Evolutionary conservation across 1,140 invertebrate species (phyloP).

Genomic region (Maniola jurtina): DNA sequence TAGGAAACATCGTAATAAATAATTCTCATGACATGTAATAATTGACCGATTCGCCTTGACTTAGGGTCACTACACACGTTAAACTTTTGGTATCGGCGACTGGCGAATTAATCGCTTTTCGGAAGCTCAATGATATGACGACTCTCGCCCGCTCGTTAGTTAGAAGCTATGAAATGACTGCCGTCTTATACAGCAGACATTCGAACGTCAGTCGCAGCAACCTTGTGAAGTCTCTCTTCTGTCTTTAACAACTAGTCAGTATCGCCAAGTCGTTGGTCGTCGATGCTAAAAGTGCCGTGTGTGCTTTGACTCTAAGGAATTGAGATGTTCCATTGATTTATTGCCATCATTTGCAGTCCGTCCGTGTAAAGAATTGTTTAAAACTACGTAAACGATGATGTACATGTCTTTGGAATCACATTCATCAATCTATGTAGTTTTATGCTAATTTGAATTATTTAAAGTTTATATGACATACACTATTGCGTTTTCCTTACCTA

Average conservation of each 20-base stretch:
- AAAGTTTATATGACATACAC: neutral
- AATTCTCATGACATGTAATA: constrained; percentile 27
- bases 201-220: too few relatives aligned
- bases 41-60: constrained; percentile 32
- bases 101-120: too few relatives aligned
- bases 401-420: constrained; percentile 1
- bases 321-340: constrained; percentile 27
- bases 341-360: constrained; percentile 12
- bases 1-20: constrained; percentile 30
- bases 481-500: too few relatives aligned
- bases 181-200: too few relatives aligned
- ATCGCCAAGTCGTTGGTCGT: too few relatives aligned
- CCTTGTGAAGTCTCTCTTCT: too few relatives aligned
- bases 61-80: neutral
- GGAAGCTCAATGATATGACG: too few relatives aligned
- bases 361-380: constrained; percentile 13
- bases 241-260: too few relatives aligned
- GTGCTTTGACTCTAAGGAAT: neutral
- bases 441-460: constrained; percentile 12
- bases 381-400: neutral
- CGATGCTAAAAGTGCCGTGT: too few relatives aligned
- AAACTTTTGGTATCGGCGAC: too few relatives aligned
- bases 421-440: constrained; percentile 11
- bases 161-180: too few relatives aligned
- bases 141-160: too few relatives aligned